A percentile compares a stretch with the other conserved stretches of the same genome.
phyloP scores from a whole-genome alignment of 1,140 invertebrate species.

The Macrotrachela quadricornifera region DNA sequence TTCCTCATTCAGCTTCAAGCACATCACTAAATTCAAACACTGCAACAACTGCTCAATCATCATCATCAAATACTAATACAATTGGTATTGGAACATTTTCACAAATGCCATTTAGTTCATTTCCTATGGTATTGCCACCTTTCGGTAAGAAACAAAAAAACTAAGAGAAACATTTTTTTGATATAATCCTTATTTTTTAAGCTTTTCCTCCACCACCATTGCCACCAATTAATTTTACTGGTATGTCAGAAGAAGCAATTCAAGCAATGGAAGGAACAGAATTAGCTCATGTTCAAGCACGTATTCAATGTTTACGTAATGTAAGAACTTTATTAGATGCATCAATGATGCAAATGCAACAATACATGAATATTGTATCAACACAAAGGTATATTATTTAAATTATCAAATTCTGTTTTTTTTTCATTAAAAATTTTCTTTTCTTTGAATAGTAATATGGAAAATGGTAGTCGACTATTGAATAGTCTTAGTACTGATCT shows the following conservation, averaged over 20 bases:
- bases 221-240: constrained; percentile 43
- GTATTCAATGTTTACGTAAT: constrained; percentile 60
- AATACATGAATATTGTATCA: constrained; percentile 43
- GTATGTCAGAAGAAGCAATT: constrained; percentile 59
- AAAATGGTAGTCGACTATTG: neutral
- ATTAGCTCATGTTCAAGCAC: constrained; percentile 60
- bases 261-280: constrained; percentile 58
- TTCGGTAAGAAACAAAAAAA: neutral
- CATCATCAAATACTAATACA: neutral
- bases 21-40: neutral
- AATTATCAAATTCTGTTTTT: neutral
- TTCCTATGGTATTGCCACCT: neutral
- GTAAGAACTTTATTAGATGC: constrained; percentile 67
- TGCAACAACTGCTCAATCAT: neutral
- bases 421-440: neutral
- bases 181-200: neutral
- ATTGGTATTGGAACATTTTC: neutral
- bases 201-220: constrained; percentile 10
- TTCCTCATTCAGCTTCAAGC: neutral
- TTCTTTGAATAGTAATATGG: constrained; percentile 6
- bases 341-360: constrained; percentile 63
- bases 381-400: neutral
- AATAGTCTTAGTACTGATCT: neutral
- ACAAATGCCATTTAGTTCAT: neutral
- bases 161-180: neutral